phyloP scores from a whole-genome alignment of 2,888 invertebrate genomes.

The Subacronicta megacephala region DNA sequence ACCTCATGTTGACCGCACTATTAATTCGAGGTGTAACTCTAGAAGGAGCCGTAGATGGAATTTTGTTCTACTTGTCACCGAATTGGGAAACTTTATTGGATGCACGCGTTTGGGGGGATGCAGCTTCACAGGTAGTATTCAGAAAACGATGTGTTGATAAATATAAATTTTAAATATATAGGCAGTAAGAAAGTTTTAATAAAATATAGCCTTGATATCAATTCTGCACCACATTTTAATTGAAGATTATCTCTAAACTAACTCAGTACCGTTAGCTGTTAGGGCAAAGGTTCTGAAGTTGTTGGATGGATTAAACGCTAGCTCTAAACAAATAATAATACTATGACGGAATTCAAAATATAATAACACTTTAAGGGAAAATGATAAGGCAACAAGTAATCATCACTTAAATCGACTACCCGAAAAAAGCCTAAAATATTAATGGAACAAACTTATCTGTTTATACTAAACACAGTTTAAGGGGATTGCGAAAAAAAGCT shows the following conservation, averaged over 20 bases:
- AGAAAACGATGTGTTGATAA: neutral
- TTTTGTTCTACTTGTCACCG: slow-evolving; percentile 93
- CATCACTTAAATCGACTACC: neutral
- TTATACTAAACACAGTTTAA: slow-evolving; percentile 34
- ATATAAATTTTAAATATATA: no score
- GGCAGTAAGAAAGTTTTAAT: no score
- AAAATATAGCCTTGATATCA: no score
- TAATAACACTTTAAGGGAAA: slow-evolving; percentile 10
- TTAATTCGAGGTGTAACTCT: slow-evolving; percentile 91
- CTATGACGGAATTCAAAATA: neutral
- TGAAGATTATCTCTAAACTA: no score
- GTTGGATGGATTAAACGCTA: no score
- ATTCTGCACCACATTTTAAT: no score
- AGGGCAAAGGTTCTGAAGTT: no score
- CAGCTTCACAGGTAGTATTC: slow-evolving; percentile 91
- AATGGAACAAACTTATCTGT: slow-evolving; percentile 10
- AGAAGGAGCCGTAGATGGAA: slow-evolving; percentile 92
- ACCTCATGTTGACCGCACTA: slow-evolving; percentile 91
- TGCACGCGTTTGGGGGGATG: slow-evolving; percentile 94
- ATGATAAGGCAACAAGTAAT: neutral
- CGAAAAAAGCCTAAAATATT: slow-evolving; percentile 14
- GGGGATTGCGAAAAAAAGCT: slow-evolving; percentile 45
- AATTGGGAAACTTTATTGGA: slow-evolving; percentile 91
- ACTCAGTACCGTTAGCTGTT: no score
- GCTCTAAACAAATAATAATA: neutral